phyloP scores from a whole-genome alignment of 2,888 invertebrate species.

The Rhogogaster chlorosoma region DNA sequence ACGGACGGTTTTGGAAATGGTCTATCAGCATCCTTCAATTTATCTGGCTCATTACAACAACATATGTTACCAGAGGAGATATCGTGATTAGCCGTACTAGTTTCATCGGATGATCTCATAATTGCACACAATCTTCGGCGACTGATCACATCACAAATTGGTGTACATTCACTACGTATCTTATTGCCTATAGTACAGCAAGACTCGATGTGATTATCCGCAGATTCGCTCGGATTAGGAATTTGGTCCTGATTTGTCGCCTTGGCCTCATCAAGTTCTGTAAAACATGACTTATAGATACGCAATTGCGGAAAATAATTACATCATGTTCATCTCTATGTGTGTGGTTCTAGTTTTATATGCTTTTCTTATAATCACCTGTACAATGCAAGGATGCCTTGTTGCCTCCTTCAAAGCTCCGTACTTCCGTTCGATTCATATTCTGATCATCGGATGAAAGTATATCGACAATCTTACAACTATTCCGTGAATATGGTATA shows the following conservation, averaged over 20 bases:
- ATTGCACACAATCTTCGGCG: conserved; percentile 28
- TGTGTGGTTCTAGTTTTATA: neutral
- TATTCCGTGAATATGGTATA: neutral
- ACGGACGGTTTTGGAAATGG: neutral
- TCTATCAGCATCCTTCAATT: neutral
- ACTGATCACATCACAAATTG: conserved; percentile 25
- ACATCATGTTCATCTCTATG: neutral
- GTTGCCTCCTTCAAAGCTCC: neutral
- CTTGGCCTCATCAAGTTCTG: neutral
- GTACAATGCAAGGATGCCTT: neutral
- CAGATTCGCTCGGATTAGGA: neutral
- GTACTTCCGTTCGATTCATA: neutral
- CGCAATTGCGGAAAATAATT: neutral
- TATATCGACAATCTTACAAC: neutral
- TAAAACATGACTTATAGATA: neutral
- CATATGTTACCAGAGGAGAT: neutral
- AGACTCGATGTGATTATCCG: neutral
- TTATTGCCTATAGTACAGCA: neutral
- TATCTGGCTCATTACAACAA: neutral
- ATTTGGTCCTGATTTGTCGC: neutral
- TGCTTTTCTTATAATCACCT: neutral
- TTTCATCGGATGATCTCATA: conserved; percentile 6
- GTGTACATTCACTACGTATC: neutral
- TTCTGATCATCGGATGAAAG: neutral
- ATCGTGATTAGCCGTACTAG: neutral